A percentile compares a stretch with the other conserved stretches of the same genome.
Conservation (phyloP, 2,888 invertebrate species). For the Reticulitermes lucifugus region DNA sequence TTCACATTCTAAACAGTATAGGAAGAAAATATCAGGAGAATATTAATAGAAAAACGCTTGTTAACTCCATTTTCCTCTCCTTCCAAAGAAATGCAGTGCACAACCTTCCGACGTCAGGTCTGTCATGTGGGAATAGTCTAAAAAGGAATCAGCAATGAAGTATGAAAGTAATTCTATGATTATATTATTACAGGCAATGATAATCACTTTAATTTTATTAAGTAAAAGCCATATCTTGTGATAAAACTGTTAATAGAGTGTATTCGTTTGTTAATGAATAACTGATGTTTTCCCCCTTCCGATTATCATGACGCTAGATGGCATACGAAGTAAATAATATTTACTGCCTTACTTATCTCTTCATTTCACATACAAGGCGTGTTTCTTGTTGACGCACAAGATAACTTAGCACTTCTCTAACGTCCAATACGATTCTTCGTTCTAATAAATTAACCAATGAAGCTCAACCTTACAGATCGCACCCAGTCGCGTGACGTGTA, state of each 20-base stretch:
- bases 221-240: not conserved
- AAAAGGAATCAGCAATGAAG: not conserved
- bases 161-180: not conserved
- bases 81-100: not conserved
- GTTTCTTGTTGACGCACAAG: constrained; percentile 11
- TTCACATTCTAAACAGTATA: too few relatives aligned
- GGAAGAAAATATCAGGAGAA: too few relatives aligned
- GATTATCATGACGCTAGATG: not conserved
- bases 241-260: not conserved
- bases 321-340: not conserved
- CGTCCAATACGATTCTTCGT: not conserved
- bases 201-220: not conserved
- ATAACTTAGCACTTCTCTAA: not conserved
- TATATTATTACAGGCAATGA: not conserved
- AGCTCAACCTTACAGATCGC: not conserved
- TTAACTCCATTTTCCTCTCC: not conserved
- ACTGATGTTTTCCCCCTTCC: not conserved
- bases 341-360: not conserved
- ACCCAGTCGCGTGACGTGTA: constrained; percentile 9
- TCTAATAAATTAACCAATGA: not conserved
- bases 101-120: not conserved
- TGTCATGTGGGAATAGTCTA: not conserved
- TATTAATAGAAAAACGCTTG: not conserved
- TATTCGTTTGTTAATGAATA: not conserved
- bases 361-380: not conserved